Evolutionary conservation across 2,797 vertebrate genomes (phyloP), one percentile per base, ranked within the genome.

Genomic region (Manis crassicaudata): DNA sequence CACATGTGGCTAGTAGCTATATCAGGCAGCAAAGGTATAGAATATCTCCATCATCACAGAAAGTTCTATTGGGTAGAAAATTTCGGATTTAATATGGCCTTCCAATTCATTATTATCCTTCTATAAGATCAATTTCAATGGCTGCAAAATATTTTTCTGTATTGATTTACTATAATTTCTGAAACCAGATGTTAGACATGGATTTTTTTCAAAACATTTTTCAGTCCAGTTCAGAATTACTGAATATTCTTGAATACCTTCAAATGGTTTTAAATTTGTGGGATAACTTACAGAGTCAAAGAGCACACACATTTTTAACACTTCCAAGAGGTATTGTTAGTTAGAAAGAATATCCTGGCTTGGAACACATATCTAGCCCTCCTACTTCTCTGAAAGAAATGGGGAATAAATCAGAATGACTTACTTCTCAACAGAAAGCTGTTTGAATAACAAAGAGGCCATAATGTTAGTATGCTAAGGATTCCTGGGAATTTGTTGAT

Each of bases 1-100:
- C 63, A 58, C 4, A 6, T 11, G 29, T 23, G 68, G 60, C 43
- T 73, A 37, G 40, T 40, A 1, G 23, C 43, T 43, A 43, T 65
- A 20, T 46, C 37, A 18, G 16, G 67, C 56, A 84, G 67, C 52
- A 86, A 77, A 50, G 5, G 2, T 0, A 23, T 0, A 87, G 27
- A 81, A 20, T 10, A 52, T 43, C 72, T 68, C 29, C 18, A 29
- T 67, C n/a, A 40, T 52, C 25, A 75, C 8, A 43, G 56, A 32
- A 95, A 84, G 37, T 23, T 75, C 10, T 87, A 60, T 4, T 70
- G 37, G 8, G 25, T 10, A 80, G 82, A 96, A 96, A 85, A 88
- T n/a, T 9, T 52, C 7, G 3, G 52, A 43, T 73, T 92, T 46
- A 58, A 67, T 76, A 92, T 67, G 20, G 7, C 1, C 43, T 50